These are phyloP conservation scores for Habropoda laboriosa DNA, from an alignment of 1,140 invertebrate species.

Conservation along the genomic window DNA sequence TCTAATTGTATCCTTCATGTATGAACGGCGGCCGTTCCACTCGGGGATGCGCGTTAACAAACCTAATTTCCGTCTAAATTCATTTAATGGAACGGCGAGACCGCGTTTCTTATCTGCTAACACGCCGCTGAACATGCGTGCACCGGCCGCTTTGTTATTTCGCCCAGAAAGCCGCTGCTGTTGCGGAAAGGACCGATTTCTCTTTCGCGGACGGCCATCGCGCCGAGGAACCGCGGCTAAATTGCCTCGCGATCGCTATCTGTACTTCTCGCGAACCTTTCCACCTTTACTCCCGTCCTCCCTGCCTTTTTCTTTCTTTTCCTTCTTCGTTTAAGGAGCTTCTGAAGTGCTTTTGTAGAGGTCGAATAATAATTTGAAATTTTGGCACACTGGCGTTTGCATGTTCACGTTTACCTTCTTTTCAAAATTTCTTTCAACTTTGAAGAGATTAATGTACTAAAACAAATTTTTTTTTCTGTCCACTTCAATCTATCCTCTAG, in stretches of 20 bases:
- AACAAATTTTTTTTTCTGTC: too few relatives aligned
- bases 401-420: too few relatives aligned
- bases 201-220: constrained; percentile 22
- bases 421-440: too few relatives aligned
- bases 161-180: constrained; percentile 20
- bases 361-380: too few relatives aligned
- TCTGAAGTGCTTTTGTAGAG: not conserved
- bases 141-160: constrained; percentile 32
- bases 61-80: constrained; percentile 60
- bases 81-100: constrained; percentile 50
- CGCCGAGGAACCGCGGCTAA: not conserved
- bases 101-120: constrained; percentile 47
- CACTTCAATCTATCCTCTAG: too few relatives aligned
- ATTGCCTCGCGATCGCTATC: constrained; percentile 23
- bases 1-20: constrained; percentile 63
- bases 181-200: constrained; percentile 21
- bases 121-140: constrained; percentile 32
- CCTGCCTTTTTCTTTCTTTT: too few relatives aligned
- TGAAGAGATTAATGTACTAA: too few relatives aligned
- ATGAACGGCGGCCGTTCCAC: constrained; percentile 60
- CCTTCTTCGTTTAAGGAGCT: too few relatives aligned
- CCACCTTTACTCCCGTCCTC: not conserved
- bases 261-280: not conserved
- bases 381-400: too few relatives aligned
- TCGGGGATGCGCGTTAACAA: constrained; percentile 51